A percentile compares a stretch with the other conserved stretches of the same genome.
phyloP scores from a whole-genome alignment of 35 echinoderm and acorn worm genomes.

The Lytechinus pictus region DNA sequence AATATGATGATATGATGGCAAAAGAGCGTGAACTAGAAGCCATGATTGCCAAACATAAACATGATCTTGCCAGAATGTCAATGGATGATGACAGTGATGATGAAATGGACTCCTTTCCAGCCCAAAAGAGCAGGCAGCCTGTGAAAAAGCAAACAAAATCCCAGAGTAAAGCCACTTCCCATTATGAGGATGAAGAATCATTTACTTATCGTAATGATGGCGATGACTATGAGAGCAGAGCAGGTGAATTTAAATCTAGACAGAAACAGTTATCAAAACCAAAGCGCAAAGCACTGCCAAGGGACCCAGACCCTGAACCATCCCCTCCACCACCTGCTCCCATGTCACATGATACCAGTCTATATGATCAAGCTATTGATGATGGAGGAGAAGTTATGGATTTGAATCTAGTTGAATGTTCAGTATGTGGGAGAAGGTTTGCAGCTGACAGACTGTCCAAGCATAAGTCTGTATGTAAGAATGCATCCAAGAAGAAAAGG shows the following conservation, averaged over 20 bases:
- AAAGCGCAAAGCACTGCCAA: constrained; percentile 31
- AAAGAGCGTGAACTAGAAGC: constrained; percentile 78
- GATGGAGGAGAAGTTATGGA: constrained; percentile 49
- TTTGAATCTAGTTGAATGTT: constrained; percentile 64
- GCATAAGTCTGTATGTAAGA: constrained; percentile 76
- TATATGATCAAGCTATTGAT: constrained; percentile 46
- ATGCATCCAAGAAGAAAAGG: constrained; percentile 68
- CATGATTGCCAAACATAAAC: constrained; percentile 73
- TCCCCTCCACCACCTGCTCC: constrained; percentile 24
- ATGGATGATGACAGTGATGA: constrained; percentile 51
- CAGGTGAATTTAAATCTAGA: constrained; percentile 28
- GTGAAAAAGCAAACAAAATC: neutral
- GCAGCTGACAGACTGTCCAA: constrained; percentile 79
- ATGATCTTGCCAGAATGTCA: constrained; percentile 56
- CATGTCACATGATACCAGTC: constrained; percentile 10
- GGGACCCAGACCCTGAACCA: neutral
- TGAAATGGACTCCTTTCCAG: neutral
- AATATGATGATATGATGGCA: constrained; percentile 67
- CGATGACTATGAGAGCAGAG: constrained; percentile 47
- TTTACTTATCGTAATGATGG: neutral
- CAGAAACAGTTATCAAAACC: neutral
- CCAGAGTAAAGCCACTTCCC: neutral
- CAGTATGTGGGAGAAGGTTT: constrained; percentile 83
- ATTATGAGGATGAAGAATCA: neutral
- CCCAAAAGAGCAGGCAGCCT: neutral